Percentiles rank a stretch among this genome's conserved stretches.
Conservation (phyloP, 2,888 invertebrate genomes). For the Halocaridina rubra region DNA sequence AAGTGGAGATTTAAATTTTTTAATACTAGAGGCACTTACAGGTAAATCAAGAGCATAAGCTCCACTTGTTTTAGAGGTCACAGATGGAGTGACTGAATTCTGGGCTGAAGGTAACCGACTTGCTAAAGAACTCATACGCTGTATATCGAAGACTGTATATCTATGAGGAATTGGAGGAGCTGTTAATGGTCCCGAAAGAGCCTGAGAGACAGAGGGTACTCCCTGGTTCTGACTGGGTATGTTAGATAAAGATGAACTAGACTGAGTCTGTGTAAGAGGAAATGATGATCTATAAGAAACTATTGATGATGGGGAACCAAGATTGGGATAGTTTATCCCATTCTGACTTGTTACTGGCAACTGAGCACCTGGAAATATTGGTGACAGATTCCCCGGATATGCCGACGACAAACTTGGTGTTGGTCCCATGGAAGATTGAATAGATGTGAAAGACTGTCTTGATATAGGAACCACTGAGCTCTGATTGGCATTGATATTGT, state of each 20-base stretch:
- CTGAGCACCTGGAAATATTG: neutral
- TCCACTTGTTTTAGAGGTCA: neutral
- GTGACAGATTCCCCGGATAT: constrained; percentile 29
- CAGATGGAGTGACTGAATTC: constrained; percentile 19
- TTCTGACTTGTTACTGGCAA: constrained; percentile 26
- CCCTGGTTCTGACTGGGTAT: constrained; percentile 13
- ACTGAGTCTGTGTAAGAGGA: neutral
- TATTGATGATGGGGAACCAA: constrained; percentile 14
- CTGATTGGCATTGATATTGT: constrained; percentile 50
- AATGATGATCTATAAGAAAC: constrained; percentile 35
- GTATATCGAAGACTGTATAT: constrained; percentile 46
- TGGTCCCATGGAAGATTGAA: constrained; percentile 7
- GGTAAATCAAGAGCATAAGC: neutral
- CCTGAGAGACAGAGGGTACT: constrained; percentile 22
- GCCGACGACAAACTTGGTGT: constrained; percentile 19
- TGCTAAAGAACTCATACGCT: constrained; percentile 10
- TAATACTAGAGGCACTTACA: constrained; percentile 16
- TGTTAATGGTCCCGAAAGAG: constrained; percentile 1
- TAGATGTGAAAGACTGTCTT: constrained; percentile 29
- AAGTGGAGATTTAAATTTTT: constrained; percentile 20
- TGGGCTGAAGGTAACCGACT: constrained; percentile 30
- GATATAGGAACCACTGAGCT: constrained; percentile 45
- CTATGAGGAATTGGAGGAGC: constrained; percentile 35
- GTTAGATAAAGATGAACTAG: neutral
- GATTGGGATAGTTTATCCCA: constrained; percentile 19